Base-by-base conservation (phyloP, 2,888 invertebrate species). In the Oithona nana region DNA sequence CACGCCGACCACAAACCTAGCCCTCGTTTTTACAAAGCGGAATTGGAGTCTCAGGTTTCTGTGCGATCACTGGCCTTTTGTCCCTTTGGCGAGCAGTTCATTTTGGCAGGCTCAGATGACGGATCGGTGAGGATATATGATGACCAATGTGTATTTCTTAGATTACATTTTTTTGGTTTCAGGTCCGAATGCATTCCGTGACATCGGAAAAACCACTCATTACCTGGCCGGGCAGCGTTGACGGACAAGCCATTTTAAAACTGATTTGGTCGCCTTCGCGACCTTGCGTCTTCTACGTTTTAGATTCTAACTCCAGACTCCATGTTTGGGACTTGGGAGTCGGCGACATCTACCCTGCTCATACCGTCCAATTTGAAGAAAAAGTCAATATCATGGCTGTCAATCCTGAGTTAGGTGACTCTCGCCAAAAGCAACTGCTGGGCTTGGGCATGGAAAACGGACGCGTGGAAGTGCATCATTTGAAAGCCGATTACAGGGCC, bases 281-380 rank as follows among this genome's bases (percentile, higher is more conserved):
- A 2, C 59, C 59, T 48, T 59, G 59, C 28, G 59, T 59, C 16
- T 59, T 59, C 49, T 31, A 48, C 4, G 11, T 59, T 26, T 22
- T 59, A 3, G 59, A 59, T 20, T 26, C 39, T 2, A 22, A 28
- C 3, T 57, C 31, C 3, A 31, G 59, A 28, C 20, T 59, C 13
- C 59, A 59, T 59, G 20, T 59, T 20, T 59, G 59, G 59, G 59
- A 59, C 28, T 49, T 59, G 13, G 59, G 59, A 24, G 59, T 28
- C 2, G 59, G 59, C 11, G 59, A 59, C 39, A 59, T 59, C 6
- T 59, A 59, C 20, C 59, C 59, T 39, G 59, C 59, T 3, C 59
- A 59, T 26, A 39, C 59, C 13, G 59, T 59, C 3, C 59, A 59
- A 8, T 59, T 59, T 39, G 59, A 39, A 20, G 59, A 59, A n/a